phyloP scores from a whole-genome alignment of 1,140 invertebrate genomes.

The Diabrotica virgifera region DNA sequence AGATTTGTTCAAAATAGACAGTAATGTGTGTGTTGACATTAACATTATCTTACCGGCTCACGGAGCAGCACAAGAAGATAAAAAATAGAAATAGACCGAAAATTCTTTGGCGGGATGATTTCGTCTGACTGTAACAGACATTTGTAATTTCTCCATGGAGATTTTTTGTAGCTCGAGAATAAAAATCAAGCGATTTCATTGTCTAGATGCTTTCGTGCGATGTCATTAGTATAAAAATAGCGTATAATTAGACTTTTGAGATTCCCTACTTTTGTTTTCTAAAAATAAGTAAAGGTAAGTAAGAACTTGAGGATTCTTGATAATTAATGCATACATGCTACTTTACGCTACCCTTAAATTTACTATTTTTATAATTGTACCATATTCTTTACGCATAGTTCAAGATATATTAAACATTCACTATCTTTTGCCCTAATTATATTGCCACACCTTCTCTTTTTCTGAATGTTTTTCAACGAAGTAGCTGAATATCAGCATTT shows the following conservation, averaged over 20 bases:
- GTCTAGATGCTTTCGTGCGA: background rate
- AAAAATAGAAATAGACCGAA: conserved; percentile 3
- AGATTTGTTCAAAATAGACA: conserved; percentile 1
- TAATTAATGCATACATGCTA: too few relatives aligned
- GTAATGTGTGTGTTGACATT: conserved; percentile 2
- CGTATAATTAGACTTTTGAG: background rate
- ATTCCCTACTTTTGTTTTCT: background rate
- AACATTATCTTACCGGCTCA: background rate
- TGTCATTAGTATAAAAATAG: conserved; percentile 1
- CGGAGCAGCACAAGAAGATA: background rate
- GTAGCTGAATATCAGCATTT: too few relatives aligned
- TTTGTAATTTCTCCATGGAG: background rate
- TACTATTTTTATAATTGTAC: too few relatives aligned
- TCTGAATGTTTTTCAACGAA: too few relatives aligned
- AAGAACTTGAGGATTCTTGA: too few relatives aligned
- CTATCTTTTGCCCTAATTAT: too few relatives aligned
- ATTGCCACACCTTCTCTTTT: too few relatives aligned
- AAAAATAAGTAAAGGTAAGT: background rate
- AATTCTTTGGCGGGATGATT: conserved; percentile 2
- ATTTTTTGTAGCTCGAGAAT: conserved; percentile 3
- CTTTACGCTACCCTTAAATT: too few relatives aligned
- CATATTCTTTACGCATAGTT: too few relatives aligned
- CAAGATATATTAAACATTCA: too few relatives aligned
- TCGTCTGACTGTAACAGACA: background rate
- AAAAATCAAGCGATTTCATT: background rate